Evolutionary conservation across 1,140 invertebrate genomes (phyloP).

Genomic region (Homalodisca vitripennis): DNA sequence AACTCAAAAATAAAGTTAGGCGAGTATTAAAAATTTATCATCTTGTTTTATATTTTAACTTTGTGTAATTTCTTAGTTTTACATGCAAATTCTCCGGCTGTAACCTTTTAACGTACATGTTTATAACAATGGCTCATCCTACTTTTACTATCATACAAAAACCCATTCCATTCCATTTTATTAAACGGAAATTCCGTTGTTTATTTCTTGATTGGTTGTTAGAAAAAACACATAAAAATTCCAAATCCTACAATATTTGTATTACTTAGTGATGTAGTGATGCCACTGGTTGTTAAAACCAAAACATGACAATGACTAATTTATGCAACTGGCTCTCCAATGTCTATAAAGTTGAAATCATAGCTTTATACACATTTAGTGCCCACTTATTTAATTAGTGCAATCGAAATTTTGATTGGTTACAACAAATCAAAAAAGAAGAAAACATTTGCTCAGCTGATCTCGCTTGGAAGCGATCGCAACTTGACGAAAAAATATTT

Average conservation of each 20-base stretch:
- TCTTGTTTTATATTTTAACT: constrained; percentile 34
- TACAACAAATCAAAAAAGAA: constrained; percentile 30
- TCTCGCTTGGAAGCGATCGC: constrained; percentile 29
- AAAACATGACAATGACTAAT: constrained; percentile 29
- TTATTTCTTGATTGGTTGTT: constrained; percentile 3
- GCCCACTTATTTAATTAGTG: constrained; percentile 37
- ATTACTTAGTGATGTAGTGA: too few relatives aligned
- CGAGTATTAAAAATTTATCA: background rate
- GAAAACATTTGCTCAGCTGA: constrained; percentile 31
- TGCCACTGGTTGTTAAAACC: constrained; percentile 28
- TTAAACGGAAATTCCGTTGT: constrained; percentile 19
- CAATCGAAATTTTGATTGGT: constrained; percentile 38
- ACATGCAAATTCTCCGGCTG: constrained; percentile 31
- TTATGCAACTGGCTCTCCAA: too few relatives aligned
- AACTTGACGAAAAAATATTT: constrained; percentile 16
- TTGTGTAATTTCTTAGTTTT: constrained; percentile 33
- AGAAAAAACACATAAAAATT: constrained; percentile 8
- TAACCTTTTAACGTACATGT: constrained; percentile 33
- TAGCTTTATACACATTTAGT: too few relatives aligned
- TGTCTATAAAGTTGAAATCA: constrained; percentile 32
- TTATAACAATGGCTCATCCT: constrained; percentile 27
- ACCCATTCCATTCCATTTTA: constrained; percentile 18
- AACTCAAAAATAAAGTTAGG: constrained; percentile 7
- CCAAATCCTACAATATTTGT: too few relatives aligned
- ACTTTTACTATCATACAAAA: constrained; percentile 29